Evolutionary conservation across 2,888 invertebrate genomes (phyloP).

Genomic region (Sinohyriopsis cumingii): DNA sequence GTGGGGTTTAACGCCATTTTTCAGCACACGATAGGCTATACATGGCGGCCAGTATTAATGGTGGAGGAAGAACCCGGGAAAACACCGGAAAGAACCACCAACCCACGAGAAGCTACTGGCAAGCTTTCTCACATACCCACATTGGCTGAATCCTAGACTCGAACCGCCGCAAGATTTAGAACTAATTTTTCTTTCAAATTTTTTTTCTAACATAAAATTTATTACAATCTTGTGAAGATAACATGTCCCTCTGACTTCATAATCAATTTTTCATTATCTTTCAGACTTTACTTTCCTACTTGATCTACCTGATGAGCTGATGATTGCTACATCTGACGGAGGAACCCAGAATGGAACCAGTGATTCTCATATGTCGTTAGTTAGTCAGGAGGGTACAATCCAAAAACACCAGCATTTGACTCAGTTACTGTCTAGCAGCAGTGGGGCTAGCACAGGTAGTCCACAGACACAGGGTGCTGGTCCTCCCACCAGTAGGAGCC

Average conservation of each 20-base stretch:
- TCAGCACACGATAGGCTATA: too few species aligned
- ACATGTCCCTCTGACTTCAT: too few species aligned
- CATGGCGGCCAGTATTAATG: too few species aligned
- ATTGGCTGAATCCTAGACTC: too few species aligned
- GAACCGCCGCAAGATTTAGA: not conserved
- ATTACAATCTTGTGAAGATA: too few species aligned
- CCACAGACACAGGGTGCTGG: conserved; percentile 43
- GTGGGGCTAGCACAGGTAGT: conserved; percentile 64
- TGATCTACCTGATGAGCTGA: conserved; percentile 66
- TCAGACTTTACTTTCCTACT: conserved; percentile 48
- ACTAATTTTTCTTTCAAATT: too few species aligned
- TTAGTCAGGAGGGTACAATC: conserved; percentile 51
- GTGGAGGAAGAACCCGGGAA: too few species aligned
- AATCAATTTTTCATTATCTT: conserved; percentile 6
- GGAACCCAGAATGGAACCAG: conserved; percentile 53
- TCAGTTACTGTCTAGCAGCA: conserved; percentile 56
- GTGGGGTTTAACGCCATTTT: too few species aligned
- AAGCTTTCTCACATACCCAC: too few species aligned
- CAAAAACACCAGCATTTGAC: conserved; percentile 61
- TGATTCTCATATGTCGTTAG: conserved; percentile 36
- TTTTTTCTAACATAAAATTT: too few species aligned
- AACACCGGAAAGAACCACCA: too few species aligned
- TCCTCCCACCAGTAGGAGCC: conserved; percentile 37
- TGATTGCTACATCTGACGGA: conserved; percentile 41
- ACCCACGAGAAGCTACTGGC: too few species aligned